A percentile compares a stretch with the other conserved stretches of the same genome.
Conservation (phyloP, 2,797 vertebrate species). For the Eupleurogrammus muticus region DNA sequence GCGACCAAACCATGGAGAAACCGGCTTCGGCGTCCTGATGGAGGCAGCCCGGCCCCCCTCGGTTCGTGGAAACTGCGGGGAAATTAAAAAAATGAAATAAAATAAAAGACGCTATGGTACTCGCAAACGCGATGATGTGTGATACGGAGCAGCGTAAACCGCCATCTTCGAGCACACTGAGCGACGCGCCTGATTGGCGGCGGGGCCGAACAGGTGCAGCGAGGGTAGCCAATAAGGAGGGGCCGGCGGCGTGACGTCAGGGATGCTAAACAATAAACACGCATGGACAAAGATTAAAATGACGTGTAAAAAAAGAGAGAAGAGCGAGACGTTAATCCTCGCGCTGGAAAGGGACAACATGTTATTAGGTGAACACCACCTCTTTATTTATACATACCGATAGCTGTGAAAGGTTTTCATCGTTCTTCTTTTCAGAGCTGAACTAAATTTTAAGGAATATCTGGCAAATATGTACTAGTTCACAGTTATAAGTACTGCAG, state of each 20-base stretch:
- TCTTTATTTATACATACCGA: too few species aligned
- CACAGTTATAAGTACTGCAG: too few species aligned
- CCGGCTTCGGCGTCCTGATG: slow-evolving; percentile 27
- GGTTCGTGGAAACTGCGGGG: slow-evolving; percentile 32
- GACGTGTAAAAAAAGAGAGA: background rate
- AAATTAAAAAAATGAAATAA: too few species aligned
- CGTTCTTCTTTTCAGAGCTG: too few species aligned
- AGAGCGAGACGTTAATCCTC: background rate
- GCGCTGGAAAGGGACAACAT: too few species aligned
- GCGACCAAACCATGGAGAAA: slow-evolving; percentile 34
- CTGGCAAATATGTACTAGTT: too few species aligned
- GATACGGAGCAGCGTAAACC: slow-evolving; percentile 60
- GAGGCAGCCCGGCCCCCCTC: slow-evolving; percentile 14
- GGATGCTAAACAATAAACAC: slow-evolving; percentile 20
- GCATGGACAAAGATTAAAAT: too few species aligned
- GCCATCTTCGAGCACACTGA: slow-evolving; percentile 81
- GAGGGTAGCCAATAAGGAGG: slow-evolving; percentile 63
- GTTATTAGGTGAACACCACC: too few species aligned
- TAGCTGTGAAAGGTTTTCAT: too few species aligned
- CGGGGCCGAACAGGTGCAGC: slow-evolving; percentile 75
- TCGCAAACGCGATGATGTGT: slow-evolving; percentile 34
- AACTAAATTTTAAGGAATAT: too few species aligned
- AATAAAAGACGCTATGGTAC: slow-evolving; percentile 18
- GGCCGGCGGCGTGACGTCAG: background rate
- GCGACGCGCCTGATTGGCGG: slow-evolving; percentile 65